Evolutionary conservation across 2,888 invertebrate genomes (phyloP).

Genomic region (Hydrotaea cyrtoneurina): DNA sequence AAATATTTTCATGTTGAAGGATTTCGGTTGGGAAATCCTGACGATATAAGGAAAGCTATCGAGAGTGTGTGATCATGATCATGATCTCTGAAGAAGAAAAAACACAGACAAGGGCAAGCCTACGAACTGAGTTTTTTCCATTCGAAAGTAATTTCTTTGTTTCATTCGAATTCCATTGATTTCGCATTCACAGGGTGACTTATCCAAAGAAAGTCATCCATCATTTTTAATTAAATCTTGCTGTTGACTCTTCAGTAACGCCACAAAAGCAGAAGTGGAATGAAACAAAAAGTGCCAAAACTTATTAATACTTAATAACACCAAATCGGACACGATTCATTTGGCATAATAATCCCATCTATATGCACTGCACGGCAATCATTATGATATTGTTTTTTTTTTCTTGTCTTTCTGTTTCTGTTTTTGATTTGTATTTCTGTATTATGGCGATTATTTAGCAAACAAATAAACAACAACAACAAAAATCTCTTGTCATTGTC

Average conservation of each 20-base stretch:
- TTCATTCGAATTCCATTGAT: background rate
- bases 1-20: background rate
- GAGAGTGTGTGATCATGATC: no score
- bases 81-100: no score
- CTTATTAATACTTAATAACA: slow-evolving; percentile 66
- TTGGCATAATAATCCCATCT: slow-evolving; percentile 65
- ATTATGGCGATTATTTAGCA: slow-evolving; percentile 49
- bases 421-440: slow-evolving; percentile 28
- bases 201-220: slow-evolving; percentile 52
- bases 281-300: slow-evolving; percentile 56
- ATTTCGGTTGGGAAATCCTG: background rate
- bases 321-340: slow-evolving; percentile 63
- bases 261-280: slow-evolving; percentile 28
- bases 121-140: no score
- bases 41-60: background rate
- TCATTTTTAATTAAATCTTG: slow-evolving; percentile 46
- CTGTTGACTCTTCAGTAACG: slow-evolving; percentile 21
- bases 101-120: no score
- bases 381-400: slow-evolving; percentile 49
- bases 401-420: no score
- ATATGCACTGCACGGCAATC: slow-evolving; percentile 62
- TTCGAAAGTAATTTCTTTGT: background rate
- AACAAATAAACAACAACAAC: slow-evolving; percentile 17
- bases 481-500: slow-evolving; percentile 26
- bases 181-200: background rate